Base-by-base conservation (phyloP, 2,888 invertebrate genomes). In the Phyto melanocephala region DNA sequence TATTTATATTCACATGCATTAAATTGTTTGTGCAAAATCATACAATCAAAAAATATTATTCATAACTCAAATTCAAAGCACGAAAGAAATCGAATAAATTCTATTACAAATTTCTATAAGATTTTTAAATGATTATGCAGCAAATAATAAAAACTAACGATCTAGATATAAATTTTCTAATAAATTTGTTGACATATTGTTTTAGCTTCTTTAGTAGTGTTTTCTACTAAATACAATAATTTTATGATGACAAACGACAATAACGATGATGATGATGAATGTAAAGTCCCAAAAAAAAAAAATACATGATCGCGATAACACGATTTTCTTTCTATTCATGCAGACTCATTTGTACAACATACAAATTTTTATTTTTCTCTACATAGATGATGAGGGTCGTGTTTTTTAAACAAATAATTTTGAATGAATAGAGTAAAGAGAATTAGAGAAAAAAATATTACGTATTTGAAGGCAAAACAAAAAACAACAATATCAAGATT, bases 111-210 rank as follows among this genome's bases (percentile, higher is more conserved):
- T 47, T 17, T 40, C 28, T 56, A 24, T 54, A n/a, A 52, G 24
- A 28, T 35, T 17, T 24, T 50, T 7, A 20, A 20, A 10, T 8
- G 56, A 3, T n/a, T n/a, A 33, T 33, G 33, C 17, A 56, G 20
- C 28, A 45, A 0, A 20, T 20, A 52, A 40, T 28, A 5, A 15
- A 15, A 37, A 24, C 50, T 20, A 15, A 50, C n/a, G 42, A 79
- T 79, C 67, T 67, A 45, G 79, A 74, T 79, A 60, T 22, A 42
- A 67, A 20, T 60, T 67, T 79, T 74, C 60, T 52, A 79, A 74
- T 79, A 67, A 80, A 74, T 80, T 80, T 80, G 79, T 80, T 80
- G 79, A 80, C 79, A 74, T 74, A 72, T 79, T 80, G 37, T 79
- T 80, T 80, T 68, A 80, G 79, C 79, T 80, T 80, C 79, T 74